phyloP scores from a whole-genome alignment of 2,797 vertebrate genomes.

The Arctocebus calabarensis region DNA sequence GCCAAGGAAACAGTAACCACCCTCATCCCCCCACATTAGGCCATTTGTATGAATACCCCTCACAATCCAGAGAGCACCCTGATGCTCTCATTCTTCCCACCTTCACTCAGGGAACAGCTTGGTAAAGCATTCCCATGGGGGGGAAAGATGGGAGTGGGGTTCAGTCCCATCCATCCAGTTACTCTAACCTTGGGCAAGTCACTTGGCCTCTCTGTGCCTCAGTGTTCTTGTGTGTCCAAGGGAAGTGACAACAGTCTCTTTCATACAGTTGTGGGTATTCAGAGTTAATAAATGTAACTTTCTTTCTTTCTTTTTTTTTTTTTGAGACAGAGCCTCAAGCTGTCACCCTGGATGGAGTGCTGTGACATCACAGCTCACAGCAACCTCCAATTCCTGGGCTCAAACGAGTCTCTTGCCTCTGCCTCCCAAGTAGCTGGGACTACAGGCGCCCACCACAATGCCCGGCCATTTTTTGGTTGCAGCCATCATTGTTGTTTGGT shows the following conservation, averaged over 20 bases:
- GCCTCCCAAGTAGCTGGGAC: too few species aligned
- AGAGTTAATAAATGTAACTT: rapidly evolving
- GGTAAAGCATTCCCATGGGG: too few species aligned
- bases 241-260: too few species aligned
- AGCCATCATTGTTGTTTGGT: too few species aligned
- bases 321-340: too few species aligned
- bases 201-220: background rate
- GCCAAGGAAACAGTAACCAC: background rate
- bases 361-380: too few species aligned
- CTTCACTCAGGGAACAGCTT: background rate
- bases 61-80: background rate
- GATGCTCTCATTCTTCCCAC: background rate
- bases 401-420: too few species aligned
- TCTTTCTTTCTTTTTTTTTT: too few species aligned
- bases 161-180: background rate
- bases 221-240: background rate
- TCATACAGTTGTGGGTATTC: background rate
- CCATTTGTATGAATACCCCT: background rate
- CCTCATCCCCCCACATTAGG: background rate
- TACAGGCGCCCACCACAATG: too few species aligned
- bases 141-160: background rate
- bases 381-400: too few species aligned
- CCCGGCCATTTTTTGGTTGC: too few species aligned
- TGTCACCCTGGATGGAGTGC: too few species aligned
- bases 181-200: background rate